phyloP scores from a whole-genome alignment of 2,113 vertebrate species.

The Neotragus pygmaeus region DNA sequence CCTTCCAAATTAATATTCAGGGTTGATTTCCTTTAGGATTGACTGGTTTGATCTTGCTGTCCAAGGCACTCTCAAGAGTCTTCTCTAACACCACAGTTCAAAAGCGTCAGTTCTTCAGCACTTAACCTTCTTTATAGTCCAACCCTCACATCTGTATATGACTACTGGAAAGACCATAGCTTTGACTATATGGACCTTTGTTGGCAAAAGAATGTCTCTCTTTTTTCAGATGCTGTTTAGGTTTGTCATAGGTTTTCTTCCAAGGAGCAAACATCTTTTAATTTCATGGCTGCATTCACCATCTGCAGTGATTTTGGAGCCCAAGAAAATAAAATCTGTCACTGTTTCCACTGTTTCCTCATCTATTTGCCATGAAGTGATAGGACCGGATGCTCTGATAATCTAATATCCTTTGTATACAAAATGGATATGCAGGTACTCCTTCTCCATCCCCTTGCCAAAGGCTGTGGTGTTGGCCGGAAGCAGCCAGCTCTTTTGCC shows the following conservation, averaged over 20 bases:
- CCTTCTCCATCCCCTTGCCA: no score
- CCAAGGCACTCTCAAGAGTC: background rate
- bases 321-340: background rate
- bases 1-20: background rate
- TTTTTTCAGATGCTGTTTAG: background rate
- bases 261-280: background rate
- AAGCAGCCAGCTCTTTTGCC: background rate
- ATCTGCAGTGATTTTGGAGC: background rate
- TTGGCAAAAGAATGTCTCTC: background rate
- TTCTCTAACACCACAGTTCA: background rate
- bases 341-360: background rate
- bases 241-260: background rate
- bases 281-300: background rate
- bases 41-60: background rate
- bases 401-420: background rate
- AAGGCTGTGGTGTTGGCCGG: background rate
- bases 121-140: background rate
- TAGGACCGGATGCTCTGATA: background rate
- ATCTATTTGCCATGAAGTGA: background rate
- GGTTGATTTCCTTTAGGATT: background rate
- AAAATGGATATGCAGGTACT: background rate
- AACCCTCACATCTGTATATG: background rate
- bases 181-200: background rate
- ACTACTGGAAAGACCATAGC: background rate
- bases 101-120: background rate